Evolutionary conservation across 1,140 invertebrate species (phyloP).

Genomic region (Choristoneura fumiferana): DNA sequence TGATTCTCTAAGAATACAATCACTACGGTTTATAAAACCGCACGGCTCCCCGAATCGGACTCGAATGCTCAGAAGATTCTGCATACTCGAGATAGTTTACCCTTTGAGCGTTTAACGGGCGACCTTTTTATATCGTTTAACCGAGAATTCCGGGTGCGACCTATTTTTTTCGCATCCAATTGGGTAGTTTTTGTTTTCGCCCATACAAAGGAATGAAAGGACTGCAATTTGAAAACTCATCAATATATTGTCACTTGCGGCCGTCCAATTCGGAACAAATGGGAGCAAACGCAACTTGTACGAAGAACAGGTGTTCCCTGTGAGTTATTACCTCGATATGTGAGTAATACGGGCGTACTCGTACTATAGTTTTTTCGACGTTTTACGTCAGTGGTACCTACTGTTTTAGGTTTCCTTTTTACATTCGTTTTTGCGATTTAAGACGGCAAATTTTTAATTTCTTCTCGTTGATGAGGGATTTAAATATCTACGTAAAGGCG

Average conservation of each 20-base stretch:
- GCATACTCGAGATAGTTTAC: neutral
- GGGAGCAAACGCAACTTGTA: constrained; percentile 28
- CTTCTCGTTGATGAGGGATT: no score
- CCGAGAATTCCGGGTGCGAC: neutral
- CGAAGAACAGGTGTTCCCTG: constrained; percentile 36
- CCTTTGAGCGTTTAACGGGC: neutral
- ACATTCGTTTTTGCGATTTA: no score
- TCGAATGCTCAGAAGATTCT: neutral
- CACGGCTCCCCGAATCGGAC: neutral
- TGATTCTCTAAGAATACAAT: constrained; percentile 1
- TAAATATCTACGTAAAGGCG: no score
- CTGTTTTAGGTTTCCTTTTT: no score
- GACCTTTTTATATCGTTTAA: neutral
- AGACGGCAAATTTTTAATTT: no score
- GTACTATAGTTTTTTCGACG: no score
- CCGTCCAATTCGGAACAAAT: constrained; percentile 26
- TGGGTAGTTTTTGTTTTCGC: neutral
- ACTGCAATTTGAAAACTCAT: constrained; percentile 15
- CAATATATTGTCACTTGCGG: constrained; percentile 20
- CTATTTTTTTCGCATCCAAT: constrained; percentile 11
- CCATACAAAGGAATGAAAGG: neutral
- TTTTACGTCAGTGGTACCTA: no score
- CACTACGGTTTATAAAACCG: neutral
- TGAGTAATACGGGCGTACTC: constrained; percentile 25
- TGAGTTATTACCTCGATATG: constrained; percentile 34